Evolutionary conservation across 2,888 invertebrate species (phyloP).

Genomic region (Uloborus plumipes): DNA sequence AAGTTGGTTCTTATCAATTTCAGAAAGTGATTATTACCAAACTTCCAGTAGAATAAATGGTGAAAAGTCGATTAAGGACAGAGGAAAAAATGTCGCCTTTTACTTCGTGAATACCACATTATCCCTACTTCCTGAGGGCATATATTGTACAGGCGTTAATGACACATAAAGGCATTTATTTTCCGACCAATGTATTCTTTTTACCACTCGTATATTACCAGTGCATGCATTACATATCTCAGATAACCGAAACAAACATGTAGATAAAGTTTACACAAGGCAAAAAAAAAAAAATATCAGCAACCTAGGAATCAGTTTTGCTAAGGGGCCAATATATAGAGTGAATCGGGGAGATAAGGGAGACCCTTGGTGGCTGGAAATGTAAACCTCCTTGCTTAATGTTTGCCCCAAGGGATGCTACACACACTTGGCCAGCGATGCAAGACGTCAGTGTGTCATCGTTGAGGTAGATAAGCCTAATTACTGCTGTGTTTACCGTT

Average conservation of each 20-base stretch:
- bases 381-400: slow-evolving; percentile 57
- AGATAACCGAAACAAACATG: slow-evolving; percentile 58
- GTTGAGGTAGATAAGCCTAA: slow-evolving; percentile 55
- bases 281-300: slow-evolving; percentile 38
- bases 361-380: slow-evolving; percentile 25
- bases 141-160: slow-evolving; percentile 51
- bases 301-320: slow-evolving; percentile 45
- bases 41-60: slow-evolving; percentile 14
- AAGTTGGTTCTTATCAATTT: slow-evolving; percentile 16
- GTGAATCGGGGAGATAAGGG: slow-evolving; percentile 47
- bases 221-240: slow-evolving; percentile 24
- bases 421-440: slow-evolving; percentile 45
- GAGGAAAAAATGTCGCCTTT: slow-evolving; percentile 27
- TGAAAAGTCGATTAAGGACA: slow-evolving; percentile 32
- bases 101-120: slow-evolving; percentile 17
- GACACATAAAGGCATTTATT: slow-evolving; percentile 60
- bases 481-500: slow-evolving; percentile 53
- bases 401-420: slow-evolving; percentile 38
- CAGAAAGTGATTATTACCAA: slow-evolving; percentile 29
- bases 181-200: slow-evolving; percentile 36
- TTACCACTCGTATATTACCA: slow-evolving; percentile 26
- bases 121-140: slow-evolving; percentile 51
- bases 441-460: slow-evolving; percentile 43
- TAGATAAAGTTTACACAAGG: slow-evolving; percentile 45
- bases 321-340: slow-evolving; percentile 39